These are phyloP conservation scores for Arion vulgaris DNA, from an alignment of 1,140 invertebrate genomes.

Conservation along the genomic window DNA sequence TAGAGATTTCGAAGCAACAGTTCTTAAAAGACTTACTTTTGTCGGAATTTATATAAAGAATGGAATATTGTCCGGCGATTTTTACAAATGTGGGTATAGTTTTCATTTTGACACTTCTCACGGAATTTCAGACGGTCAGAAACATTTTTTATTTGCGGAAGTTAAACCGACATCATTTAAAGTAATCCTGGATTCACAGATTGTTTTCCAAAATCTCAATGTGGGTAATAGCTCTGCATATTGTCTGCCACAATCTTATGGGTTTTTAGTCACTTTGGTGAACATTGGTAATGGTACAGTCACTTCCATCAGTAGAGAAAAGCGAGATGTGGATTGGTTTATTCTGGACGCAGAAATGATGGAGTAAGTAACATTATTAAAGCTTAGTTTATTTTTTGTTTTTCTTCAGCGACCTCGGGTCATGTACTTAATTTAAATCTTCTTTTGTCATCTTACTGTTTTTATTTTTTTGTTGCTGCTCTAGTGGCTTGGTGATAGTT, in stretches of 20 bases:
- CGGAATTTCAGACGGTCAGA: not conserved
- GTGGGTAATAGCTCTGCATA: not conserved
- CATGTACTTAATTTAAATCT: no score
- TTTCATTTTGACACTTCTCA: not conserved
- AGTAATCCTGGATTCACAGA: not conserved
- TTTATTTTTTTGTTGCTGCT: not conserved
- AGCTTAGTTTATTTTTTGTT: no score
- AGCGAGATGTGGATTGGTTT: not conserved
- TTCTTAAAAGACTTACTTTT: not conserved
- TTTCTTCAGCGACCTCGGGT: no score
- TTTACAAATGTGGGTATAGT: slow-evolving; percentile 4
- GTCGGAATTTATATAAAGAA: not conserved
- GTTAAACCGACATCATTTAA: not conserved
- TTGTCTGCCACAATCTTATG: not conserved
- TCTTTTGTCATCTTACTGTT: no score
- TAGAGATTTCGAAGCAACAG: not conserved
- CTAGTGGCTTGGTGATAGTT: no score
- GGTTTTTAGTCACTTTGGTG: not conserved
- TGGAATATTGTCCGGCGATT: not conserved
- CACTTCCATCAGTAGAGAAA: not conserved
- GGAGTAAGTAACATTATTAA: no score
- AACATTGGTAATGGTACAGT: not conserved
- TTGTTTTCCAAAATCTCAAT: not conserved
- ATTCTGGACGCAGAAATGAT: not conserved
- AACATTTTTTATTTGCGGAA: not conserved